Evolutionary conservation across 2,888 invertebrate genomes (phyloP).

Genomic region (Dasypolia templi): DNA sequence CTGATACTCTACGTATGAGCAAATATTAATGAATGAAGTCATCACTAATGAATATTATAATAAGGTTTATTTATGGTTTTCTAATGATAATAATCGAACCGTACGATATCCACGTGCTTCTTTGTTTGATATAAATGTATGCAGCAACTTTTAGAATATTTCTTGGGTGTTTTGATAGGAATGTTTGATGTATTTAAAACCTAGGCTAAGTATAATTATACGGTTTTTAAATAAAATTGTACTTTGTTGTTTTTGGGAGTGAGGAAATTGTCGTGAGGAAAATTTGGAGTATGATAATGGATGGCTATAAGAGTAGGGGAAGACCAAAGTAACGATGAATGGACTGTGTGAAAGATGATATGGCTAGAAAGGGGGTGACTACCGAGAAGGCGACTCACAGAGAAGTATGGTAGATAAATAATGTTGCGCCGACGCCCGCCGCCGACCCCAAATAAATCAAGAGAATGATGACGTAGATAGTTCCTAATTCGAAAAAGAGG

Average conservation of each 20-base stretch:
- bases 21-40: constrained; percentile 44
- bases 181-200: background rate
- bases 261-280: background rate
- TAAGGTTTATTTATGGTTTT: constrained; percentile 15
- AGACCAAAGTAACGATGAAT: background rate
- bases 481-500: no score
- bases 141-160: background rate
- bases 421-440: background rate
- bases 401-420: background rate
- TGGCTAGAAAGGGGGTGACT: background rate
- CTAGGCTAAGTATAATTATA: background rate
- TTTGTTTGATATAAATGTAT: background rate
- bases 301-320: background rate
- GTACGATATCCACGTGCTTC: constrained; percentile 36
- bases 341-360: background rate
- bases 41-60: constrained; percentile 19
- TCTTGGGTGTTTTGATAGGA: background rate
- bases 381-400: background rate
- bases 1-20: background rate
- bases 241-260: background rate
- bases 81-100: constrained; percentile 9
- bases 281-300: background rate
- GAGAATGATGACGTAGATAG: background rate
- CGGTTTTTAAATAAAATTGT: background rate
- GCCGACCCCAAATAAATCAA: background rate